These are phyloP conservation scores for Nasonia oneida DNA, from an alignment of 2,888 invertebrate species.

Conservation along the genomic window DNA sequence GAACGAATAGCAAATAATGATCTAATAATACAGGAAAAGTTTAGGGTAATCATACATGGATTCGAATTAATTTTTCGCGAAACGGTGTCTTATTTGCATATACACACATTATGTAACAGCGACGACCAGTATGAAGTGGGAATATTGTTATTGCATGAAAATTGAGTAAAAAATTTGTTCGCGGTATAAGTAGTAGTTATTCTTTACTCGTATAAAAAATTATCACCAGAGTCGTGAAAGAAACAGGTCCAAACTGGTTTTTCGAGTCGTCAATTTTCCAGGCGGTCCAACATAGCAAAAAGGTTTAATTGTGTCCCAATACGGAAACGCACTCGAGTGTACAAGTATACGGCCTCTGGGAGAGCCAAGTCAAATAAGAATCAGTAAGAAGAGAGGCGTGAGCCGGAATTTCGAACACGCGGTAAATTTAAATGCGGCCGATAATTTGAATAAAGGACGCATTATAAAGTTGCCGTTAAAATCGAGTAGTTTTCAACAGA, in stretches of 20 bases:
- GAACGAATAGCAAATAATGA: not conserved
- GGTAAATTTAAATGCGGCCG: not conserved
- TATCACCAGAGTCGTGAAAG: no score
- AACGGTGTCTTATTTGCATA: not conserved
- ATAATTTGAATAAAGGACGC: not conserved
- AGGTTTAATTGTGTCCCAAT: not conserved
- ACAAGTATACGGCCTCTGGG: not conserved
- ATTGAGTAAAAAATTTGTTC: not conserved
- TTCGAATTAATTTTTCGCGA: not conserved
- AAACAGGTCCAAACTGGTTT: not conserved
- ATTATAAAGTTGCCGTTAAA: no score
- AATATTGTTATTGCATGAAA: no score
- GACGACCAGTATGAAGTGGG: no score
- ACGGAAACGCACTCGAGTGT: not conserved
- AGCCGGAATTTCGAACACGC: not conserved
- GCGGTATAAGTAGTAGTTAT: not conserved
- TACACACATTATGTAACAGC: no score
- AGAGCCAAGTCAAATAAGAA: not conserved
- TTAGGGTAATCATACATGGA: not conserved
- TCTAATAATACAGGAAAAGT: not conserved
- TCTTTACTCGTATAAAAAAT: not conserved
- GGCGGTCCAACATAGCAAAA: not conserved
- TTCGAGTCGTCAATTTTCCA: not conserved
- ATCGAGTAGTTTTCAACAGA: no score
- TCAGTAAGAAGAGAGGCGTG: not conserved